Conservation (phyloP, 2,888 invertebrate species). For the Torymus tubicola region DNA sequence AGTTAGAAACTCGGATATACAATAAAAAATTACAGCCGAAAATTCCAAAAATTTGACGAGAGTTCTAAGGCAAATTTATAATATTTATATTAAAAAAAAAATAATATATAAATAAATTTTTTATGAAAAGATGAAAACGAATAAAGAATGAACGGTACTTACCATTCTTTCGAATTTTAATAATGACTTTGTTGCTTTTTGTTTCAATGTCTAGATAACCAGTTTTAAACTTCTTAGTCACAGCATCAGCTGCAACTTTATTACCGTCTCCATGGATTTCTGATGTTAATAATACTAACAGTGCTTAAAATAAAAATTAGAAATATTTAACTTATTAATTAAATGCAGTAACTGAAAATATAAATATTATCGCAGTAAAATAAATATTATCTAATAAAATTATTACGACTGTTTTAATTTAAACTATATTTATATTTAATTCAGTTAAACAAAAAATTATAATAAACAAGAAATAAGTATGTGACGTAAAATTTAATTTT, state of each 20-base stretch:
- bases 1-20: too few species aligned
- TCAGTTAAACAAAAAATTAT: too few species aligned
- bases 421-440: too few species aligned
- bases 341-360: not conserved
- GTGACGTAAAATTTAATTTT: not conserved
- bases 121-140: too few species aligned
- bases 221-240: conserved; percentile 60
- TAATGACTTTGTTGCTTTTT: conserved; percentile 52
- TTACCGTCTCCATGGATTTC: not conserved
- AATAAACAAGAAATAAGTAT: not conserved
- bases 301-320: conserved; percentile 3
- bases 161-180: conserved; percentile 64
- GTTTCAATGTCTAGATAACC: conserved; percentile 60
- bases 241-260: not conserved
- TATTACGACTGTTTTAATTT: too few species aligned
- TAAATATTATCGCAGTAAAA: not conserved
- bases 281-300: not conserved
- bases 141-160: conserved; percentile 35
- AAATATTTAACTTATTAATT: not conserved
- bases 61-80: too few species aligned
- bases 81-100: too few species aligned
- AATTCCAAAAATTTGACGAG: too few species aligned
- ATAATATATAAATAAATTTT: too few species aligned
- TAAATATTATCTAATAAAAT: not conserved
- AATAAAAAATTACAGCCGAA: too few species aligned